Base-by-base conservation (phyloP, 2,888 invertebrate species). In the Reticulitermes lucifugus region DNA sequence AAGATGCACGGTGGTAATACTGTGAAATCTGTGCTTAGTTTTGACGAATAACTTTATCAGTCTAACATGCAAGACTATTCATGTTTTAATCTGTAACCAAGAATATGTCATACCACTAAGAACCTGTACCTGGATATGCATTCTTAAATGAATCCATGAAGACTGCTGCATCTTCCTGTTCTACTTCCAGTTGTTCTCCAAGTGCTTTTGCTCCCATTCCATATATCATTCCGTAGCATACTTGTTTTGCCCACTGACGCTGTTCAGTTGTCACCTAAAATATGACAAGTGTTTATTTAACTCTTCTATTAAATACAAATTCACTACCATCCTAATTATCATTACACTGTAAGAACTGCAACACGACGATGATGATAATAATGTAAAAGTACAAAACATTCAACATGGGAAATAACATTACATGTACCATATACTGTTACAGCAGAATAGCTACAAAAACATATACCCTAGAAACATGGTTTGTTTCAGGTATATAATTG, bases 181-280 rank as follows among this genome's bases (percentile, higher is more conserved):
- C 93, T 18, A 98, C 94, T 85, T 94, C 94, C 60, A 99, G 92
- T 87, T 95, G 94, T 86, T 96, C 96, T 0, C 96, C 94, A 55
- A 99, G 92, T 0, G 96, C 93, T 89, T 94, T 96, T 86, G 94
- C 93, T 3, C 99, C 98, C 95, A 99, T 99, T 12, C 99, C 99
- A 90, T 99, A 99, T 85, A 99, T 95, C 89, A 99, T 97, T 10
- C 98, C 99, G 91, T 99, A 99, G 90, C 98, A 98, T 55, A 99
- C 94, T 91, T 98, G 95, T 91, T 98, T 98, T 7, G 98, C 96
- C 89, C 96, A 95, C 89, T 98, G 96, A 79, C 99, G 93, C 88
- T 97, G 92, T 85, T 94, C 93, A 85, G 95, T 94, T 70, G 95
- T 95, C 0, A 99, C 95, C 93, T 95, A 88, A 25, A 79, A 29